These are phyloP conservation scores for Pseudomugil gertrudae DNA, from an alignment of 2,797 vertebrate genomes.

Conservation along the genomic window DNA sequence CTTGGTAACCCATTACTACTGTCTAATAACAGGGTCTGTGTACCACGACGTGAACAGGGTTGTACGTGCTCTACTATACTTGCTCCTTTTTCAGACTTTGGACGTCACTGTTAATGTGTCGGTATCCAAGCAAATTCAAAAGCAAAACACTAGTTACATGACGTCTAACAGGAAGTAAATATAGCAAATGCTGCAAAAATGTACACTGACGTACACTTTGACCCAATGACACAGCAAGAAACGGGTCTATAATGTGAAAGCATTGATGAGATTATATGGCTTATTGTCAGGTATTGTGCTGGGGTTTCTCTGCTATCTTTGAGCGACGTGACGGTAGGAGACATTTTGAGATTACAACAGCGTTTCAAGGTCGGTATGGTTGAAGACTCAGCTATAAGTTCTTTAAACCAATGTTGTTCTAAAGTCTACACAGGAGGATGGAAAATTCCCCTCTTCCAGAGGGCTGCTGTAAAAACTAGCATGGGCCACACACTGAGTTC, in stretches of 20 bases:
- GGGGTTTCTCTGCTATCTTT: conserved; percentile 19
- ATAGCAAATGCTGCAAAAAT: conserved; percentile 44
- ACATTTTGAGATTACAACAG: conserved; percentile 36
- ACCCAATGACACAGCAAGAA: conserved; percentile 35
- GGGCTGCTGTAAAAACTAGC: conserved; percentile 44
- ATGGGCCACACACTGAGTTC: conserved; percentile 70
- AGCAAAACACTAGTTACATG: conserved; percentile 54
- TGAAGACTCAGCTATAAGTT: conserved; percentile 70
- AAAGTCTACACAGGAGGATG: conserved; percentile 63
- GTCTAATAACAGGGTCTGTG: conserved; percentile 35
- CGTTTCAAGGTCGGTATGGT: conserved; percentile 58
- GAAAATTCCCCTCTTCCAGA: conserved; percentile 62
- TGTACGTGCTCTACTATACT: conserved; percentile 39
- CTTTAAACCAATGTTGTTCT: conserved; percentile 77
- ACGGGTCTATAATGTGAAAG: conserved; percentile 19
- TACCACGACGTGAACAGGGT: conserved; percentile 38
- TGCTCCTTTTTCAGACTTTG: conserved; percentile 65
- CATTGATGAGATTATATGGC: conserved; percentile 20
- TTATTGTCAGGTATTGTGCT: conserved; percentile 32
- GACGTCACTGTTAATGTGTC: conserved; percentile 51
- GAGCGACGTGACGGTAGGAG: conserved; percentile 52
- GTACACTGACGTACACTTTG: conserved; percentile 56
- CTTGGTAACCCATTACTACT: conserved; percentile 23
- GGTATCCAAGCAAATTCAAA: conserved; percentile 59
- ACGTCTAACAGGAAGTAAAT: conserved; percentile 59